A percentile compares a stretch with the other conserved stretches of the same genome.
Conservation (phyloP, 2,797 vertebrate genomes). For the Antrozous pallidus region DNA sequence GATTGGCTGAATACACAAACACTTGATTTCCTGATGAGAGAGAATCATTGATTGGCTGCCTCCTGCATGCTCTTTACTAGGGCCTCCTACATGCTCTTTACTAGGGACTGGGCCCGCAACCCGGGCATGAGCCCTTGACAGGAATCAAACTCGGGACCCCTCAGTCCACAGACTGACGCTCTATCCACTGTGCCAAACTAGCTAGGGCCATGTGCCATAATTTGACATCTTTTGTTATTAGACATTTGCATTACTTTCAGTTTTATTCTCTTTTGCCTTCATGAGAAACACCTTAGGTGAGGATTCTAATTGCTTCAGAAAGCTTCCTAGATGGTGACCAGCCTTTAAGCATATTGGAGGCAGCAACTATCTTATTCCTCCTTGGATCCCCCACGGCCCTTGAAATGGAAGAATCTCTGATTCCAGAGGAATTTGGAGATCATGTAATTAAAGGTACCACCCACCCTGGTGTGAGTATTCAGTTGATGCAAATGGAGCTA, state of each 20-base stretch:
- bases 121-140: no score
- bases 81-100: no score
- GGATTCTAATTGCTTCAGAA: not conserved
- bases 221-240: slow-evolving; percentile 27
- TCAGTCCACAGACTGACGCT: no score
- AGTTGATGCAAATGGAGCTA: not conserved
- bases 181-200: no score
- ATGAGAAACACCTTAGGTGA: not conserved
- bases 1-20: no score
- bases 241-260: not conserved
- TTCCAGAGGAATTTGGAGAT: not conserved
- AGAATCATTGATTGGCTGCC: no score
- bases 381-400: not conserved
- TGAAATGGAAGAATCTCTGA: not conserved
- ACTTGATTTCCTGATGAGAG: no score
- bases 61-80: no score
- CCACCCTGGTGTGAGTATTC: not conserved
- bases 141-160: no score
- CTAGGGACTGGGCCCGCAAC: no score
- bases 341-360: not conserved
- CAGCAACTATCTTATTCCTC: not conserved
- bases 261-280: not conserved
- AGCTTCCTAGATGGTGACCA: not conserved
- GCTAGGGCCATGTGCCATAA: not conserved
- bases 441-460: not conserved